Evolutionary conservation across 2,797 vertebrate species (phyloP).

Genomic region (Pyrocephalus nanus): DNA sequence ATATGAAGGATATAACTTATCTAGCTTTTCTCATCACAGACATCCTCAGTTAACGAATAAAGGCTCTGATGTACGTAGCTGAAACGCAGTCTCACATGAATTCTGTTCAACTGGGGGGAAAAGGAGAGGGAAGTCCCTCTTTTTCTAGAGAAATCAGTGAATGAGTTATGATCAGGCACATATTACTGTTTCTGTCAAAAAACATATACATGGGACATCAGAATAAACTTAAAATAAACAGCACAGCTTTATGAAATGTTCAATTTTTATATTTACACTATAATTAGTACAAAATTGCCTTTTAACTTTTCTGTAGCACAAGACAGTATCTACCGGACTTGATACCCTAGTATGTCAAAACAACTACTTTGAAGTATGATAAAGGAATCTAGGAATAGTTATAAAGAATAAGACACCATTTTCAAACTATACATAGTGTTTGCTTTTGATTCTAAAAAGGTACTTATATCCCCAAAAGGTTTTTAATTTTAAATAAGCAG

Average conservation of each 20-base stretch:
- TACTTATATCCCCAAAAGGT: conserved; percentile 55
- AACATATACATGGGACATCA: background rate
- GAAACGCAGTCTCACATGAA: background rate
- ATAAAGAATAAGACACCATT: conserved; percentile 64
- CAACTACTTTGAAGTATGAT: conserved; percentile 39
- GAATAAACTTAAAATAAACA: conserved; percentile 52
- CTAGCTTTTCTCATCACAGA: background rate
- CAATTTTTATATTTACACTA: conserved; percentile 61
- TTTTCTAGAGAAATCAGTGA: background rate
- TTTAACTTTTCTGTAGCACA: conserved; percentile 57
- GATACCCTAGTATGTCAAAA: conserved; percentile 35
- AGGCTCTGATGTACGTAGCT: background rate
- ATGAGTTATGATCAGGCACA: conserved; percentile 5
- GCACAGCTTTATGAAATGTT: conserved; percentile 52
- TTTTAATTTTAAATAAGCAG: conserved; percentile 60
- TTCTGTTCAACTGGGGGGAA: background rate
- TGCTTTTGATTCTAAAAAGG: conserved; percentile 57
- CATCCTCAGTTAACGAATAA: background rate
- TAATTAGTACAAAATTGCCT: conserved; percentile 65
- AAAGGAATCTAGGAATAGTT: conserved; percentile 48
- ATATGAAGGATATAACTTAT: background rate
- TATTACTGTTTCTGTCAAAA: conserved; percentile 16
- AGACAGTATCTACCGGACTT: conserved; percentile 54
- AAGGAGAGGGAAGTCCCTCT: background rate
- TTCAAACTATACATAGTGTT: conserved; percentile 64